Base-by-base conservation (phyloP, 2,797 vertebrate genomes). In the Myotis myotis region DNA sequence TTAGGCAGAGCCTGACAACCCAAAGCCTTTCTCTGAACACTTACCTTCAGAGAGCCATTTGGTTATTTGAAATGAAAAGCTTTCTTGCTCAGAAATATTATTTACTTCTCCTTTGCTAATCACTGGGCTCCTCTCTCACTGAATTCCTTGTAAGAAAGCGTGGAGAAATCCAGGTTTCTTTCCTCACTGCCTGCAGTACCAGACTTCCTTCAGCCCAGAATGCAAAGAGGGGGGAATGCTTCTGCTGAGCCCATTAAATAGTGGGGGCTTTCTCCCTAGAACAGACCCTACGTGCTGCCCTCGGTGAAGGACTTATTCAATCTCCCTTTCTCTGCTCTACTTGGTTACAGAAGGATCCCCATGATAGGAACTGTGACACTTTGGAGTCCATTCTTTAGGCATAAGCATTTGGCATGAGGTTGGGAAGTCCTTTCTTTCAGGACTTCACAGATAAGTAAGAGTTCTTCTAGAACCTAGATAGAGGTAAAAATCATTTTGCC, bases 261-360 rank as follows among this genome's bases (percentile, higher is more conserved):
- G 19, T 20, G 6, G 23, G 66, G 7, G 1, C 11, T 79, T 53
- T 78, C 51, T 62, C 20, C 44, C 41, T 3, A 22, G 38, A 33
- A 36, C 23, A 80, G n/a, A 22, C 25, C 6, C 1, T 6, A 15
- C 2, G 9, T 2, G 22, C 6, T 41, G 6, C 12, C 13, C 11
- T 30, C 6, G 8, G 66, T 28, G 20, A 53, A 71, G 51, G 53
- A 8, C 66, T 44, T 38, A 20, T 36, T 1, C 15, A 33, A 51
- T 53, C 23, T 53, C 36, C 13, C 47, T 76, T n/a, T 66, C 44
- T 64, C 41, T 75, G 23, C 5, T 33, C 10, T 11, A 10, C 19
- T 64, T 79, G 10, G 4, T 82, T 68, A 57, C 1, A 86, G 51
- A 71, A 36, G 20, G 23, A 23, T 62, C 9, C 13, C 15, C 15